Conservation (phyloP, 2,888 invertebrate genomes). For the Amiota communis region DNA sequence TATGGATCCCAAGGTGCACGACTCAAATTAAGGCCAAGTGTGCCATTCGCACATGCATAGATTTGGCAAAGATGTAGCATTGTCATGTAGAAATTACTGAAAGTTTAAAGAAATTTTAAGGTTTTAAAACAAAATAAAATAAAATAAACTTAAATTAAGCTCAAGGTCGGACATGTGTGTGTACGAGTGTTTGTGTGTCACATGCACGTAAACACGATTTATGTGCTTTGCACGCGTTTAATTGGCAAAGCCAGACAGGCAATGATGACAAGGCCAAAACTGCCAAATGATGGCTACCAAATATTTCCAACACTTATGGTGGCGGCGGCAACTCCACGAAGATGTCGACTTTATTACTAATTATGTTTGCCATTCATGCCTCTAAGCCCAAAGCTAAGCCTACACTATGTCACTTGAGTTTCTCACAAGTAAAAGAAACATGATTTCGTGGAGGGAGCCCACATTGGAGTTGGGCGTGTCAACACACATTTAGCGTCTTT, state of each 20-base stretch:
- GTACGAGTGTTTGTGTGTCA: constrained; percentile 51
- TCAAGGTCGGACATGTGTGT: constrained; percentile 44
- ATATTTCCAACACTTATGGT: constrained; percentile 55
- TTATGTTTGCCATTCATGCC: constrained; percentile 44
- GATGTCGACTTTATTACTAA: constrained; percentile 5
- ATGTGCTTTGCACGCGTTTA: constrained; percentile 40
- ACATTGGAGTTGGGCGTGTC: constrained; percentile 50
- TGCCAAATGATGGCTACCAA: constrained; percentile 49
- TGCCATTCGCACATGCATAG: constrained; percentile 74
- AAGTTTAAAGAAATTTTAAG: constrained; percentile 16
- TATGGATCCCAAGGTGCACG: constrained; percentile 87
- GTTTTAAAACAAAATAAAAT: background rate
- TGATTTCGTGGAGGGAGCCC: too few species aligned
- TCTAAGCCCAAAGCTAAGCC: constrained; percentile 11
- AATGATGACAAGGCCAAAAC: constrained; percentile 25
- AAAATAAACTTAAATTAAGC: constrained; percentile 8
- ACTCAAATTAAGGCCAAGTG: constrained; percentile 82
- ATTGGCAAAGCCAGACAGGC: constrained; percentile 28
- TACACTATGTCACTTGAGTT: background rate
- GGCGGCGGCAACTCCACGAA: background rate
- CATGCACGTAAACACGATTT: constrained; percentile 45
- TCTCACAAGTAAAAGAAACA: too few species aligned
- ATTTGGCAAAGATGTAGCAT: constrained; percentile 71
- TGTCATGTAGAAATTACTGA: constrained; percentile 37
- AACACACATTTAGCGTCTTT: constrained; percentile 26